These are phyloP conservation scores for Halcyon senegalensis DNA, from an alignment of 2,113 vertebrate species.

Conservation along the genomic window DNA sequence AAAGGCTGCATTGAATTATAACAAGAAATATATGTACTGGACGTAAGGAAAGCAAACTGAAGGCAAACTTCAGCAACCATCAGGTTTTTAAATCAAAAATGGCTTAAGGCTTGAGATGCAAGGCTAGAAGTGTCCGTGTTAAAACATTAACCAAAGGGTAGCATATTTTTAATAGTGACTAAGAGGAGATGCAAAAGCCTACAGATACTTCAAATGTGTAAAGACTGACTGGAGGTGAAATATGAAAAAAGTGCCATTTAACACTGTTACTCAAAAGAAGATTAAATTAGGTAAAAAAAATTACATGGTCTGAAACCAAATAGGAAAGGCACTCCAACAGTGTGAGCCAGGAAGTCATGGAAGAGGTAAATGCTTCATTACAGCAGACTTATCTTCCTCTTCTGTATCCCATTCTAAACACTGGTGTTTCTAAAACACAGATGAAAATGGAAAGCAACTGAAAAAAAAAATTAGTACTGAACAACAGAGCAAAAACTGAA, in stretches of 20 bases:
- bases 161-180: not conserved
- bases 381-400: not conserved
- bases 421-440: not conserved
- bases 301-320: not conserved
- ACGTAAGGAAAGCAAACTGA: not conserved
- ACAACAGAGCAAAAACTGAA: not conserved
- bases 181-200: not conserved
- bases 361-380: not conserved
- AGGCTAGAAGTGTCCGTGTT: not conserved
- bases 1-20: not conserved
- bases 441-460: not conserved
- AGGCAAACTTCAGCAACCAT: not conserved
- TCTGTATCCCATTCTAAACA: not conserved
- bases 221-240: not conserved
- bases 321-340: not conserved
- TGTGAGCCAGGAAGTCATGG: not conserved
- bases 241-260: not conserved
- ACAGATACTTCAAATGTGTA: not conserved
- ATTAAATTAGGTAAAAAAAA: not conserved
- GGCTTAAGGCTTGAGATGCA: not conserved
- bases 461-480: not conserved
- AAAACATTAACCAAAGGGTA: not conserved
- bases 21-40: rapidly evolving
- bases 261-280: not conserved
- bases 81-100: not conserved